Evolutionary conservation across 2,888 invertebrate species (phyloP), one percentile per base, ranked within the genome.

Genomic region (Sabatieria punctata): DNA sequence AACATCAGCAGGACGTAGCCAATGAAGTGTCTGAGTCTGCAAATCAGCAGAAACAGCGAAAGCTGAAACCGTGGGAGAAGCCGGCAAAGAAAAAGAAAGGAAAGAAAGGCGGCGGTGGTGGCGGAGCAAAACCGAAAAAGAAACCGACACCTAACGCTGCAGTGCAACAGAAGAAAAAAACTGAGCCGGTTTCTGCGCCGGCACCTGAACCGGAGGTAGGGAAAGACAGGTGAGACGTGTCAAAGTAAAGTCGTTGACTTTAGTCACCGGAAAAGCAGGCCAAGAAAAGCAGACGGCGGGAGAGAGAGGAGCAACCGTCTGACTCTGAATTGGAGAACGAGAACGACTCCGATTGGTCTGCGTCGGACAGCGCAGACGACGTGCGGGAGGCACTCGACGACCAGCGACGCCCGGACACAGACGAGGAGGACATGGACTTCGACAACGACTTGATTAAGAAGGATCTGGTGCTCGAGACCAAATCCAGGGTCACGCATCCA

Each of bases 401-500:
- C 39, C 68, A 65, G 4, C 38, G 38, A 38, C 11, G n/a, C 15
- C 38, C 38, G 22, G n/a, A 38, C 6, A 38, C 6, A 11, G 75
- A 76, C 23, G 73, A 72, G 37, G 74, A 73, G 49, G 72, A 71
- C 27, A 21, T 50, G 45, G 38, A 51, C 22, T 51, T 52, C 42
- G 52, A 55, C 35, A 49, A 50, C 36, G 55, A 57, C 22, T 52
- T 59, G 30, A 44, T 49, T 18, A 50, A 49, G 26, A 57, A 59
- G 41, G 55, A 59, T 38, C 52, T 66, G 55, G 75, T 76, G 18
- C 71, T 93, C 36, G 93, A 93, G 68, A 85, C 89, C 4, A 82
- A 85, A 62, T 86, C 86, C 41, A 86, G 88, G 70, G 75, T 80
- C 57, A 93, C 93, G 15, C 93, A 93, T 66, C 75, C 80, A n/a